Base-by-base conservation (phyloP, 2,113 vertebrate species). In the Danio rerio region DNA sequence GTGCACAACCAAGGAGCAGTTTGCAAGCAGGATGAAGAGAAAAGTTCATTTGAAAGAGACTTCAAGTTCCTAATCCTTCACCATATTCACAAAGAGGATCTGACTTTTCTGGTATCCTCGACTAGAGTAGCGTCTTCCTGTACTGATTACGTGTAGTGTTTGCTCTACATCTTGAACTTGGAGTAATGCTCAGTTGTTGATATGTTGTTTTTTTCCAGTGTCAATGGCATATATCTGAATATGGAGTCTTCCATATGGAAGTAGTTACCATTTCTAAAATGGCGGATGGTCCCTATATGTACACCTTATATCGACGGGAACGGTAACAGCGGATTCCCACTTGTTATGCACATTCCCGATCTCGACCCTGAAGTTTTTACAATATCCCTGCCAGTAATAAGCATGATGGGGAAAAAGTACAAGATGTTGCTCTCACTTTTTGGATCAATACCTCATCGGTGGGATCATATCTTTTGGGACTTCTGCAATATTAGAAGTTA, bases 81-180 rank as follows among this genome's bases (percentile, higher is more conserved):
- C 47, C 12, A 50, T 16, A 52, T 71, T 71, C 47, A 50, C 7
- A 18, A 55, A 45, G 6, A 9, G 47, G 49, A 69, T 69, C n/a
- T 49, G 43, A 69, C n/a, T 82, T 43, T 12, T 31, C 16, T 31
- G 62, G 70, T 8, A 13, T 80, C 12, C 66, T 71, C 61, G 45
- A 63, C 55, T 81, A 68, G 72, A 15, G 49, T 86, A 70, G 77
- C 7, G 77, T 88, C 86, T 88, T 87, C 86, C 84, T 84, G 40
- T 84, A 63, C 66, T 78, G 68, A 50, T 81, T 43, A 62, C 55
- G 49, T 18, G 50, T 71, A 71, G 75, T 82, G 9, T 50, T 65
- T 42, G 18, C 43, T 81, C 47, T 45, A 68, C 66, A 80, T 59
- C 70, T 82, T 53, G 15, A 81, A 55, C 58, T 65, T 18, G 11